Evolutionary conservation across 2,113 vertebrate genomes (phyloP), one percentile per base, ranked within the genome.

Genomic region (Saguinus imperator): DNA sequence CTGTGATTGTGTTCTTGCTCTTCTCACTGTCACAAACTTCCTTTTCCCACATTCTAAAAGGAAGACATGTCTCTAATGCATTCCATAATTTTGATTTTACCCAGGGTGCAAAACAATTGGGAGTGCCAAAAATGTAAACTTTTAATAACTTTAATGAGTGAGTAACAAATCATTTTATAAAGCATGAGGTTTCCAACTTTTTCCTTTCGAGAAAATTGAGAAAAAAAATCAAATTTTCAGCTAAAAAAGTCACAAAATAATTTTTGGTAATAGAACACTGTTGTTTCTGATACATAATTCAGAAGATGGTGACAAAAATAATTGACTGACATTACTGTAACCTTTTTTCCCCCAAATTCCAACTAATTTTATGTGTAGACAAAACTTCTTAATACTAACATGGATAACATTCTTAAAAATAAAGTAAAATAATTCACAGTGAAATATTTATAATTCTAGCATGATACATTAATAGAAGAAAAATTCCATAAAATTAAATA

Each of bases 151-250:
- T 37, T 92, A 90, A 90, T 76, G 64, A 81, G 17, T 77, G 43
- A 83, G 55, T 23, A 96, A 94, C 35, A 94, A 96, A 84, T 95
- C 27, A 94, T 21, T 79, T 58, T 18, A 17, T 68, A 90, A 85
- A 90, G n/a, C 6, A 79, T 75, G 18, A 76, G 9, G 11, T 66
- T 95, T 81, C 45, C n/a, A 91, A 93, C 12, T 27, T 20, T 81
- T 64, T 88, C 81, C 57, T 96, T 94, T 96, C 77, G 94, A 97
- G 72, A 82, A 97, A 96, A 97, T 91, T 95, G 57, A 92, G 94
- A 58, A 32, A 77, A 32, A 81, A 64, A 27, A 77, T 81, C 21
- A 97, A 75, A 90, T 85, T 87, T 35, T 70, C 76, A 97, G 32
- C 45, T 91, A 81, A 92, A 64, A 58, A 64, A 32, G 14, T 64